These are phyloP conservation scores for Tetragonula carbonaria DNA, from an alignment of 2,888 invertebrate species.

Conservation along the genomic window DNA sequence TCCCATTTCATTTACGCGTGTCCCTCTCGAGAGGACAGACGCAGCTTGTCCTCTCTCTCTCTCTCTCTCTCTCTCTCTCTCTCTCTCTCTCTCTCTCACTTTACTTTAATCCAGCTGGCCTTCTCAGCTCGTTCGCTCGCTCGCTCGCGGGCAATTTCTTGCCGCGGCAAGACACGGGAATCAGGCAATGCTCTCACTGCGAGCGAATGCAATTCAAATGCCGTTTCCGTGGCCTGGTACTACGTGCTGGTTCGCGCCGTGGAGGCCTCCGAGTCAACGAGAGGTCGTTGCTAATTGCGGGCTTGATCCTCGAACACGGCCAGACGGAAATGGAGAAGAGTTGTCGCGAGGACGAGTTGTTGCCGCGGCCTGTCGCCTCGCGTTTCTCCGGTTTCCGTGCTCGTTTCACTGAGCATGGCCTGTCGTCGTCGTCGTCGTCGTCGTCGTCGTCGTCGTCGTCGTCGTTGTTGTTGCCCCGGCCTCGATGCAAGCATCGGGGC, in stretches of 20 bases:
- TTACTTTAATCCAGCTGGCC: not conserved
- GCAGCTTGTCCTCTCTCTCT: not conserved
- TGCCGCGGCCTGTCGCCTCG: conserved; percentile 32
- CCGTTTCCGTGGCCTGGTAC: conserved; percentile 49
- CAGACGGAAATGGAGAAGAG: conserved; percentile 77
- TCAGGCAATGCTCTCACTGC: conserved; percentile 63
- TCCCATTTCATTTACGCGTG: conserved; percentile 24
- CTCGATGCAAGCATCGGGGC: not conserved
- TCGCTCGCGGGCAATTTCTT: conserved; percentile 55
- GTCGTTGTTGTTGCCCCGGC: no score
- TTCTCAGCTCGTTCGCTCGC: not conserved
- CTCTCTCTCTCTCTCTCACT: not conserved
- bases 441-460: no score
- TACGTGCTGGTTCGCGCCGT: conserved; percentile 52
- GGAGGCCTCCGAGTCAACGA: conserved; percentile 46
- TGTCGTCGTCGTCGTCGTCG: conserved; percentile 6
- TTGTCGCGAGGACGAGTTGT: conserved; percentile 62
- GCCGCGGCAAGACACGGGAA: conserved; percentile 58
- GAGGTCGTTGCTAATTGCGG: conserved; percentile 71
- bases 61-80: not conserved
- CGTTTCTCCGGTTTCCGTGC: conserved; percentile 44
- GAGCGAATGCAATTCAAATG: conserved; percentile 60
- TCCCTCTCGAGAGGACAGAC: not conserved
- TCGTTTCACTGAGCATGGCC: conserved; percentile 37
- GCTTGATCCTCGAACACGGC: conserved; percentile 64